Evolutionary conservation across 2,888 invertebrate species (phyloP).

Genomic region (Periphyllus acericola): DNA sequence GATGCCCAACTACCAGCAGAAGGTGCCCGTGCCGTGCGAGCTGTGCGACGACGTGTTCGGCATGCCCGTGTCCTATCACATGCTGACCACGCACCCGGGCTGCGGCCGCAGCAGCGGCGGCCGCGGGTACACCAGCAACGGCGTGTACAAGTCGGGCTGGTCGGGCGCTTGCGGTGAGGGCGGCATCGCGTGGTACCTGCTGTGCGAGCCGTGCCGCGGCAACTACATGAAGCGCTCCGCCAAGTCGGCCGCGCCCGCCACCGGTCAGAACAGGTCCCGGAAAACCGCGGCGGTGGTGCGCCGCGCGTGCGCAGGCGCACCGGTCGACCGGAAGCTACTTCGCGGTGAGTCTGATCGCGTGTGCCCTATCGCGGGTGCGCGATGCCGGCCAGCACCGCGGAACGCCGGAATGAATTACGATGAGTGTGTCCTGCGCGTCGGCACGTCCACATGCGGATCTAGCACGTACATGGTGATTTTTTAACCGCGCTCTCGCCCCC

Average conservation of each 20-base stretch:
- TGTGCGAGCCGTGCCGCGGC: slow-evolving; percentile 84
- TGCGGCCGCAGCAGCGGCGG: slow-evolving; percentile 87
- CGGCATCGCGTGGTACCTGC: slow-evolving; percentile 89
- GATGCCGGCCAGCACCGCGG: no score
- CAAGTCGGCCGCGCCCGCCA: not conserved
- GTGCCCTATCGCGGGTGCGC: no score
- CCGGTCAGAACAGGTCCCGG: not conserved
- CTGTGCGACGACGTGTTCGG: slow-evolving; percentile 83
- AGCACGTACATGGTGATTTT: no score
- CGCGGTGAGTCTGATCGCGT: not conserved
- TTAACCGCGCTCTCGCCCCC: no score
- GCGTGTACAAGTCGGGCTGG: slow-evolving; percentile 88
- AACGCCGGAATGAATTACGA: no score
- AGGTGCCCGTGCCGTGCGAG: slow-evolving; percentile 76
- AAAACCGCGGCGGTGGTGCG: not conserved
- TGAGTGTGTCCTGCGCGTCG: no score
- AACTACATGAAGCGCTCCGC: slow-evolving; percentile 63
- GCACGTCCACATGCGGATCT: no score
- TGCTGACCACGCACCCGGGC: slow-evolving; percentile 89
- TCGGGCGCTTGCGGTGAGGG: slow-evolving; percentile 90
- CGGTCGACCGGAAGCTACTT: not conserved
- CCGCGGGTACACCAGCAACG: slow-evolving; percentile 92
- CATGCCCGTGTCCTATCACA: slow-evolving; percentile 89
- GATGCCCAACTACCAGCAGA: slow-evolving; percentile 62
- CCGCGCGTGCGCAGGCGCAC: not conserved